Evolutionary conservation across 2,113 vertebrate genomes (phyloP).

Genomic region (Mus spicilegus): DNA sequence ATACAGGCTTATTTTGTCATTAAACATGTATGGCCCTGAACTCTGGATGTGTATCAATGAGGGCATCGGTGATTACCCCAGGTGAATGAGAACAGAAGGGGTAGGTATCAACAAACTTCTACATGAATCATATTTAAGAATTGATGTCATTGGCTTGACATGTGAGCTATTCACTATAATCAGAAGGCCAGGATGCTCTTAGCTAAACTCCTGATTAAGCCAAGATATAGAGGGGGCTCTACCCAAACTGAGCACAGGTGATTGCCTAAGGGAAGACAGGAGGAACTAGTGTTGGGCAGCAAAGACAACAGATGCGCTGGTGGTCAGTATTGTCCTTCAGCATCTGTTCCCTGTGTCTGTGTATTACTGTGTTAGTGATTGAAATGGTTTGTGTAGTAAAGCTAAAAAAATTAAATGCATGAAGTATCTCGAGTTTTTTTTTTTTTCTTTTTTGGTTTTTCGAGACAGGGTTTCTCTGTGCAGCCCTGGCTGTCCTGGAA

Average conservation of each 20-base stretch:
- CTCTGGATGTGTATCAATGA: neutral
- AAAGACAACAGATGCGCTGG: neutral
- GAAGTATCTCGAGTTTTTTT: neutral
- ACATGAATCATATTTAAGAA: neutral
- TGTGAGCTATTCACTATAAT: neutral
- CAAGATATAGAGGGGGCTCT: neutral
- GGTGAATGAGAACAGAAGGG: neutral
- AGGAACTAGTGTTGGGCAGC: neutral
- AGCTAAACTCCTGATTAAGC: neutral
- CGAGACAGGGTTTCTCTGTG: too few relatives aligned
- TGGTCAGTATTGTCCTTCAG: neutral
- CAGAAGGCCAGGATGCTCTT: neutral
- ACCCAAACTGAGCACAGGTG: neutral
- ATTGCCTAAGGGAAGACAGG: neutral
- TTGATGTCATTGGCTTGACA: neutral
- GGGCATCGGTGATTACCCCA: neutral
- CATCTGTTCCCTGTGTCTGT: neutral
- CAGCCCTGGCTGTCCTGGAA: too few relatives aligned
- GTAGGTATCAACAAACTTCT: neutral
- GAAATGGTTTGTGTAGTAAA: neutral
- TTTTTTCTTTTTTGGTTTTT: too few relatives aligned
- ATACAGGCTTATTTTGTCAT: neutral
- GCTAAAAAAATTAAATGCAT: neutral
- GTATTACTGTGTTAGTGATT: neutral
- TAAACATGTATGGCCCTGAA: neutral